A percentile compares a stretch with the other conserved stretches of the same genome.
phyloP scores from a whole-genome alignment of 2,888 invertebrate genomes.

The Dione juno region DNA sequence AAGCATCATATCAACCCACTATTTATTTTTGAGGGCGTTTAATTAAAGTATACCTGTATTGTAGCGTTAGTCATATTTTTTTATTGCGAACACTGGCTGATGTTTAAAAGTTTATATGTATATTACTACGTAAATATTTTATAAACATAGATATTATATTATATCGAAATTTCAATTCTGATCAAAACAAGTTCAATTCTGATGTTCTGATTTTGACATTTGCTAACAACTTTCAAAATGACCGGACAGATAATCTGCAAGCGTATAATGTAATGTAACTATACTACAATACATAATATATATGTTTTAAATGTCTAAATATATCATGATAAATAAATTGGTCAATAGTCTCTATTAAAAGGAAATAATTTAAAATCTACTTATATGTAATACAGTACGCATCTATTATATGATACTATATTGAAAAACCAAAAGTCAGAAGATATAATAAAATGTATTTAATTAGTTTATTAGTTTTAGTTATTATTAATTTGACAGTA shows the following conservation, averaged over 20 bases:
- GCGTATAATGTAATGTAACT: neutral
- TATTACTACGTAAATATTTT: neutral
- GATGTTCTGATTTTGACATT: constrained; percentile 1
- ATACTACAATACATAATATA: no score
- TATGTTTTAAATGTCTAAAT: no score
- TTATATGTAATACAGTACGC: no score
- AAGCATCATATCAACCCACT: neutral
- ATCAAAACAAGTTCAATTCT: neutral
- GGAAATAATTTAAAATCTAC: no score
- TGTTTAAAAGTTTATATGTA: neutral
- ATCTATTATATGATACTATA: no score
- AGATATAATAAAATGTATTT: no score
- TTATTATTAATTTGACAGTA: no score
- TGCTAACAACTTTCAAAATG: constrained; percentile 1
- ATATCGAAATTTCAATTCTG: no score
- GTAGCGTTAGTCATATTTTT: constrained; percentile 74
- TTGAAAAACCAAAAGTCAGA: no score
- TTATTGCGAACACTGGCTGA: constrained; percentile 4
- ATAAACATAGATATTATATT: neutral
- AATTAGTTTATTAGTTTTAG: no score
- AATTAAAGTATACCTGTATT: constrained; percentile 64
- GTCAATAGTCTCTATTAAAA: no score
- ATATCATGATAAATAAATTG: no score
- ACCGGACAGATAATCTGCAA: neutral
- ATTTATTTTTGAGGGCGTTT: constrained; percentile 27